Evolutionary conservation across 2,888 invertebrate genomes (phyloP), one percentile per base, ranked within the genome.

Genomic region (Drosophila emarginata): DNA sequence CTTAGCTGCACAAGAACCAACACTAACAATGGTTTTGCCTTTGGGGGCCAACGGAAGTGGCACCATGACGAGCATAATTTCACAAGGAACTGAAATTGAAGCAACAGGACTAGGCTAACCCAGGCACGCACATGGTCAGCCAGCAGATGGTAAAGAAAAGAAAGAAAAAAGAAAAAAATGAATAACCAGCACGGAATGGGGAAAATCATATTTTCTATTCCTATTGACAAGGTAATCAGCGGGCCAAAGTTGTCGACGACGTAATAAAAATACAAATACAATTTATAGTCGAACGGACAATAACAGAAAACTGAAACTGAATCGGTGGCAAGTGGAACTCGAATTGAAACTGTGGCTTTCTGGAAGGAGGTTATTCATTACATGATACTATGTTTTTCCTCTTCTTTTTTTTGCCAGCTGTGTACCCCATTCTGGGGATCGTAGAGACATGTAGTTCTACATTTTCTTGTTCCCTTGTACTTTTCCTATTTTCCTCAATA

Each of bases 11-110:
- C 40, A 73, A 64, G 68, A 73, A 74, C 71, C 61, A 64, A 71
- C 72, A 54, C 60, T 45, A 50, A 63, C 61, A 61, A 50, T 15
- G 32, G 67, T 36, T 64, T 39, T 57, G 70, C 79, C 80, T 68
- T 68, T 61, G 61, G 86, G 80, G 80, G 76, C 67, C 54, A 54
- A 32, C 82, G 80, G 78, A 80, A 88, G 79, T 83, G 80, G 81
- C 80, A 80, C 85, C 89, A 90, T 88, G 90, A 87, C 89, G 86
- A 89, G 82, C 89, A 88, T 86, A 89, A 84, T 84, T 89, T 82
- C 88, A 84, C 78, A 78, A 80, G 79, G 73, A 71, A 85, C 82
- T 45, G 37, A 53, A 45, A 37, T 63, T 9, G 40, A 45, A 45
- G 45, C 45, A 45, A 45, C 45, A 45, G 45, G 63, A 50, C 60